Evolutionary conservation across 2,113 vertebrate genomes (phyloP).

Genomic region (Pavo muticus): DNA sequence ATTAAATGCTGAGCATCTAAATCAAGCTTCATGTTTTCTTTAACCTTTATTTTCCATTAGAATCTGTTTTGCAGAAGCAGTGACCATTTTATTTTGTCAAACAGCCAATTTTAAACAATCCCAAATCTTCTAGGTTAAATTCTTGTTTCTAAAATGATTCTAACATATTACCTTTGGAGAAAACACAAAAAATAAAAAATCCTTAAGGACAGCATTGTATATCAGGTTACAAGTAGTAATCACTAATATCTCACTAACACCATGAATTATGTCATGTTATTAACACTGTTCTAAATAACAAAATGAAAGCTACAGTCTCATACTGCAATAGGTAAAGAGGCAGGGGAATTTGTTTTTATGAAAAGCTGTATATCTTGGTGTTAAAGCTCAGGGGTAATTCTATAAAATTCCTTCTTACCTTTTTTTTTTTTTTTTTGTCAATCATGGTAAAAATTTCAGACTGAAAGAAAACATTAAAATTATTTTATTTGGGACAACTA

Average conservation of each 20-base stretch:
- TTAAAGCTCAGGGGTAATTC: not conserved
- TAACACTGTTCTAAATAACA: not conserved
- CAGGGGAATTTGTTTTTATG: not conserved
- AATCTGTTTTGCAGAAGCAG: not conserved
- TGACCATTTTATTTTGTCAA: not conserved
- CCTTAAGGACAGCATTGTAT: not conserved
- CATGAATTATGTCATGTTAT: accelerated
- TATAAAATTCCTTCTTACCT: not conserved
- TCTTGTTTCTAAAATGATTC: not conserved
- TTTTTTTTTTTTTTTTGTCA: not conserved
- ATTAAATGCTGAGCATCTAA: not conserved
- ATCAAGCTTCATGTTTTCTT: not conserved
- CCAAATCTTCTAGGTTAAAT: not conserved
- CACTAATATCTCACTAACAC: not conserved
- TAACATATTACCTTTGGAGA: not conserved
- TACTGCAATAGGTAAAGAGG: not conserved
- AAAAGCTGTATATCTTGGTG: accelerated
- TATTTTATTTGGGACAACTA: not conserved
- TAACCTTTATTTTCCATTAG: not conserved
- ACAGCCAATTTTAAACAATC: not conserved
- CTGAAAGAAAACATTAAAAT: not conserved
- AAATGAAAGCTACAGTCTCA: not conserved
- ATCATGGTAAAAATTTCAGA: not conserved
- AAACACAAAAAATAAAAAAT: not conserved
- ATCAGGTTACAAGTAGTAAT: not conserved